A percentile compares a stretch with the other conserved stretches of the same genome.
Evolutionary conservation across 2,113 vertebrate species (phyloP).

Genomic region (Misgurnus mizolepis): DNA sequence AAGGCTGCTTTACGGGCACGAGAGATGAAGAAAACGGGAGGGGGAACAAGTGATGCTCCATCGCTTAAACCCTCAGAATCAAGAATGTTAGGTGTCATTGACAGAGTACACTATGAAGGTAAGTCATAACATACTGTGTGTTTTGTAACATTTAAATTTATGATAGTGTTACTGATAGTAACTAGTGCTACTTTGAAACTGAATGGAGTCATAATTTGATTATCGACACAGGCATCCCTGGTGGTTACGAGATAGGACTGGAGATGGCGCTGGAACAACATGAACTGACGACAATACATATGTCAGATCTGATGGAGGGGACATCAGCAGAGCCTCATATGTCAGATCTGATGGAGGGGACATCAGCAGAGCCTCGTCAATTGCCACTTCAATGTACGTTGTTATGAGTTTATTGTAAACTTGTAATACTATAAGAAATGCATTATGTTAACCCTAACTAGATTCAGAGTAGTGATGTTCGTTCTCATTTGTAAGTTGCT

Average conservation of each 20-base stretch:
- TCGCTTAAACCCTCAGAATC: not conserved
- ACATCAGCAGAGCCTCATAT: too few species aligned
- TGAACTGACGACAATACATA: not conserved
- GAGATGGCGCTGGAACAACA: not conserved
- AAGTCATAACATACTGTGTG: not conserved
- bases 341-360: too few species aligned
- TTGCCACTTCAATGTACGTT: too few species aligned
- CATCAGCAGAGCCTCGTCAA: too few species aligned
- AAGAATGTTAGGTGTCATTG: not conserved
- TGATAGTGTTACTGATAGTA: not conserved
- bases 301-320: too few species aligned
- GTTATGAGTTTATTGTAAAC: too few species aligned
- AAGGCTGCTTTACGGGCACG: not conserved
- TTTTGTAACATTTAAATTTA: not conserved
- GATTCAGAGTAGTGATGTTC: too few species aligned
- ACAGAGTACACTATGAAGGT: not conserved
- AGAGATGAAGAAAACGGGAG: not conserved
- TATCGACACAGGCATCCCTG: constrained; percentile 4
- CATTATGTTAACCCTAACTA: too few species aligned
- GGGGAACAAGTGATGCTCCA: not conserved
- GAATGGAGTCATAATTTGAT: not conserved
- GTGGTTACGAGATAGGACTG: not conserved
- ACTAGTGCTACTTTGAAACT: not conserved
- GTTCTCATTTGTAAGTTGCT: too few species aligned
- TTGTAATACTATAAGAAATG: too few species aligned